These are phyloP conservation scores for Scarus forsteni DNA, from an alignment of 2,797 vertebrate genomes.

Conservation along the genomic window DNA sequence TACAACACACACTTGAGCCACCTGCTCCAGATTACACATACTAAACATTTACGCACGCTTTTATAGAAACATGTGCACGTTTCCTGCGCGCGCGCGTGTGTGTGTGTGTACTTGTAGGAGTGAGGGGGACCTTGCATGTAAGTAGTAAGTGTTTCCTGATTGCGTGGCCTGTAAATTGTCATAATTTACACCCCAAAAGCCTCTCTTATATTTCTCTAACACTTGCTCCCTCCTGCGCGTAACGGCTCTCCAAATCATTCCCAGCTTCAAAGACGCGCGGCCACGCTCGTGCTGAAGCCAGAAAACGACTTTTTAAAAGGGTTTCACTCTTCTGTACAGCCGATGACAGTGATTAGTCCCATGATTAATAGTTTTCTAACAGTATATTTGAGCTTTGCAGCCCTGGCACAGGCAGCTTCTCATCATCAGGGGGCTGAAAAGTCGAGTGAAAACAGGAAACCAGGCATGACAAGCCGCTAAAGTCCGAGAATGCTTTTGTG, in stretches of 20 bases:
- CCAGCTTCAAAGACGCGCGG: slow-evolving; percentile 16
- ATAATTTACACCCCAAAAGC: slow-evolving; percentile 23
- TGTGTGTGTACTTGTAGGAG: not conserved
- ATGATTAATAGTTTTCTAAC: slow-evolving; percentile 31
- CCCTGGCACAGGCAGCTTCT: slow-evolving; percentile 3
- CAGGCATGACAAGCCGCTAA: slow-evolving; percentile 10
- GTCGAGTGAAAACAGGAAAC: slow-evolving; percentile 43
- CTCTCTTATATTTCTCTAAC: slow-evolving; percentile 14
- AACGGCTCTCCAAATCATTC: not conserved
- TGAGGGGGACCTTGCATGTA: not conserved
- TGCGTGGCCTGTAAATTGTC: slow-evolving; percentile 3
- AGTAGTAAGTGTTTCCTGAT: not conserved
- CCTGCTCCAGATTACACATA: slow-evolving; percentile 5
- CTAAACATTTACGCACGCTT: slow-evolving; percentile 14
- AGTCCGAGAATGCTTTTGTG: slow-evolving; percentile 9
- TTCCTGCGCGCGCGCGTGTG: not conserved
- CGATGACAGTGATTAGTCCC: slow-evolving; percentile 23
- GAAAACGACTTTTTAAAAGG: not conserved
- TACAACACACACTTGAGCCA: not conserved
- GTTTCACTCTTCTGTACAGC: not conserved
- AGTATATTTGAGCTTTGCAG: slow-evolving; percentile 14
- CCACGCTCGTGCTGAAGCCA: not conserved
- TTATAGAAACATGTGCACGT: not conserved
- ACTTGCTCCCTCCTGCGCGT: slow-evolving; percentile 6
- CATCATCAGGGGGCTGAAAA: slow-evolving; percentile 14